phyloP scores from a whole-genome alignment of 2,888 invertebrate genomes.

The Aphidoletes aphidimyza region DNA sequence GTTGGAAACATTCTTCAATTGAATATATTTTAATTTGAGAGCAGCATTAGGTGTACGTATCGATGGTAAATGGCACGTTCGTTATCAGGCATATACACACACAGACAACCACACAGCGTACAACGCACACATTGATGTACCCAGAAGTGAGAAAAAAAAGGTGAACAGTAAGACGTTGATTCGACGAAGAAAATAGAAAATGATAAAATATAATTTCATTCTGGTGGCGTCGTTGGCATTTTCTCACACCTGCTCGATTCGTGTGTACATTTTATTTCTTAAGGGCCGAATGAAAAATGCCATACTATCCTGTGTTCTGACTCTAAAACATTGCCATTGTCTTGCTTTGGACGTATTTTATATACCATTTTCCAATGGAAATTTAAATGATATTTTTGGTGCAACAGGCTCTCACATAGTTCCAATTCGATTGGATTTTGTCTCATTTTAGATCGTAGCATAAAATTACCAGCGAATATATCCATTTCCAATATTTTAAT shows the following conservation, averaged over 20 bases:
- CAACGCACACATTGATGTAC: background rate
- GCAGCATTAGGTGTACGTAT: background rate
- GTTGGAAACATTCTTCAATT: constrained; percentile 50
- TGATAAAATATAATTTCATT: constrained; percentile 53
- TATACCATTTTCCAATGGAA: background rate
- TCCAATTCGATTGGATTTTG: background rate
- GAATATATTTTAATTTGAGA: constrained; percentile 46
- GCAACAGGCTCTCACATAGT: too few species aligned
- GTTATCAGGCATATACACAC: background rate
- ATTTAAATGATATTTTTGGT: constrained; percentile 36
- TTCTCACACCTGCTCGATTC: constrained; percentile 55
- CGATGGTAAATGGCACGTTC: background rate
- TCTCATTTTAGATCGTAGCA: constrained; percentile 39
- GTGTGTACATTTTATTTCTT: constrained; percentile 17
- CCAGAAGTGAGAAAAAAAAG: background rate
- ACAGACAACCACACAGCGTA: background rate
- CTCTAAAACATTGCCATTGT: background rate
- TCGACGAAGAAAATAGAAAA: constrained; percentile 25
- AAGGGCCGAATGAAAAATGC: constrained; percentile 6
- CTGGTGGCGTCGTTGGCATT: constrained; percentile 54
- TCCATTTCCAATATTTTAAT: background rate
- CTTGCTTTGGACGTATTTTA: background rate
- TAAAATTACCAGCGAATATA: background rate
- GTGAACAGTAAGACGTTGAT: constrained; percentile 12
- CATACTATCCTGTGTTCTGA: background rate